These are phyloP conservation scores for Tenthredo mesomela DNA, from an alignment of 2,888 invertebrate genomes.

Conservation along the genomic window DNA sequence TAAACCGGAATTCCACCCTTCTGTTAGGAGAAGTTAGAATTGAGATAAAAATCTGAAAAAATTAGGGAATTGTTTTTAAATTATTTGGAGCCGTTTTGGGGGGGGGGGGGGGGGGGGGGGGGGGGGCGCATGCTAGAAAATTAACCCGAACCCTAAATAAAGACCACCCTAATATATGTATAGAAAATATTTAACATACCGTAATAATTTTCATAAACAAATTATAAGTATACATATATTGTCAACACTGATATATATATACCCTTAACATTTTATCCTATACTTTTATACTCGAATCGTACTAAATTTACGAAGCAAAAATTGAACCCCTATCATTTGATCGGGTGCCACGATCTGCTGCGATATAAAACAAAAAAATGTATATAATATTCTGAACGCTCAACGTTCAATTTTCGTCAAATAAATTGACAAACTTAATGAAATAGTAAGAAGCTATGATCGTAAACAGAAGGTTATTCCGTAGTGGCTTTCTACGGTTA, in stretches of 20 bases:
- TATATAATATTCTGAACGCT: background rate
- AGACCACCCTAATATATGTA: too few relatives aligned
- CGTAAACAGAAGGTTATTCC: conserved; percentile 43
- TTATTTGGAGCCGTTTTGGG: too few relatives aligned
- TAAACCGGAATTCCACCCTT: too few relatives aligned
- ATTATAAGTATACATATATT: conserved; percentile 50
- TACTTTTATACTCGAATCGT: background rate
- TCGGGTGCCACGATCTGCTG: background rate
- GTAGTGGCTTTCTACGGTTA: conserved; percentile 24
- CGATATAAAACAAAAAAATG: background rate
- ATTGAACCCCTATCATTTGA: background rate
- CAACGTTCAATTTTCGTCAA: background rate
- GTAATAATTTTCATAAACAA: background rate
- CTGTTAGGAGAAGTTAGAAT: too few relatives aligned
- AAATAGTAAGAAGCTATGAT: conserved; percentile 58
- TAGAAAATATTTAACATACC: background rate
- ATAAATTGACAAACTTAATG: background rate
- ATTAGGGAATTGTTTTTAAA: too few relatives aligned
- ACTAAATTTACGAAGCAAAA: conserved; percentile 4
- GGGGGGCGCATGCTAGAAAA: too few relatives aligned
- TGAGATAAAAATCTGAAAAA: too few relatives aligned
- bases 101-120: too few relatives aligned
- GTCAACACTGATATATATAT: conserved; percentile 54
- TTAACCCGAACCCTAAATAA: too few relatives aligned
- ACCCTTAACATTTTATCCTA: conserved; percentile 36